Conservation (phyloP, 2,113 vertebrate genomes). For the Paramormyrops kingsleyae region DNA sequence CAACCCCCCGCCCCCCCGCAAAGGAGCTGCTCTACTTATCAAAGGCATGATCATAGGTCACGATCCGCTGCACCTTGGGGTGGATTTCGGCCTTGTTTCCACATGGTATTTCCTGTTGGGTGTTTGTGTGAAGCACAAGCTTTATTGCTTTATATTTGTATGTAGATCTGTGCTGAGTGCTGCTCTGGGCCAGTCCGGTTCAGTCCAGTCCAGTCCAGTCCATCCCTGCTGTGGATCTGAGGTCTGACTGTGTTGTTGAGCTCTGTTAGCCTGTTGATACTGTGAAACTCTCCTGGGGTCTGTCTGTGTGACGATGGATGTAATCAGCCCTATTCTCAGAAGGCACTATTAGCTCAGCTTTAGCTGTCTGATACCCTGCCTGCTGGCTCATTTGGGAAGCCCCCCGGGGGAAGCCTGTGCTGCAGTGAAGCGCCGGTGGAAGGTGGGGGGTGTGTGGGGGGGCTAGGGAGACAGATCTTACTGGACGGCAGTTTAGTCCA, state of each 20-base stretch:
- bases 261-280: not conserved
- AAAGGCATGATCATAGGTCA: not conserved
- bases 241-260: not conserved
- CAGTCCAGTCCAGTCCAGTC: not conserved
- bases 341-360: conserved; percentile 45
- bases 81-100: not conserved
- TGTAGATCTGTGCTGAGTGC: not conserved
- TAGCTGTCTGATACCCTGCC: conserved; percentile 47
- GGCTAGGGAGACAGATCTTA: not conserved
- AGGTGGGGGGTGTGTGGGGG: no score
- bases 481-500: not conserved
- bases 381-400: conserved; percentile 46
- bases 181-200: not conserved
- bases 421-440: conserved; percentile 17
- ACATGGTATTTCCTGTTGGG: not conserved
- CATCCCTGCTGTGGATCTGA: not conserved
- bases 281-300: not conserved
- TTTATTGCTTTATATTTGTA: not conserved
- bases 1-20: not conserved
- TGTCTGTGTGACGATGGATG: not conserved
- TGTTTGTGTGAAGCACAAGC: not conserved
- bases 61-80: not conserved
- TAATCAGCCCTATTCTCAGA: conserved; percentile 33
- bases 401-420: conserved; percentile 42
- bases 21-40: not conserved